Percentiles rank a stretch among this genome's conserved stretches.
Conservation (phyloP, 2,888 invertebrate species). For the Polydrusus tereticollis region DNA sequence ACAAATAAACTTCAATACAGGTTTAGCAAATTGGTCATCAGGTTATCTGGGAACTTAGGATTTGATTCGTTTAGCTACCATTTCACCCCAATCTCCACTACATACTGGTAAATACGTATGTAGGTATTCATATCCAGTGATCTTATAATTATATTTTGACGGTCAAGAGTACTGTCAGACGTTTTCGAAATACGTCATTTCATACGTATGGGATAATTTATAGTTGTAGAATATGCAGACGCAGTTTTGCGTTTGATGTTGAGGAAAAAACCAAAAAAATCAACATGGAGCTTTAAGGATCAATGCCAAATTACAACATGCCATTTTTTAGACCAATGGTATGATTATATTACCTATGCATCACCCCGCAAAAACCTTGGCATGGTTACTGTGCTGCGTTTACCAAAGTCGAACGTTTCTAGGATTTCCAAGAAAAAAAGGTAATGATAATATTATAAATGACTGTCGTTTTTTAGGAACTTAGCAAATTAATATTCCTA, state of each 20-base stretch:
- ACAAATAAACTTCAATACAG: too few relatives aligned
- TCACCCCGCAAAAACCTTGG: slow-evolving; percentile 12
- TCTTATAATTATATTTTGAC: slow-evolving; percentile 6
- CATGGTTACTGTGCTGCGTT: not conserved
- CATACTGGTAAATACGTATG: not conserved
- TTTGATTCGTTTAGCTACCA: too few relatives aligned
- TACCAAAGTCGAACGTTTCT: not conserved
- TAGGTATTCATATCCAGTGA: not conserved
- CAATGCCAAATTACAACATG: not conserved
- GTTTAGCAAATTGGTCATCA: too few relatives aligned
- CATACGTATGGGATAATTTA: not conserved
- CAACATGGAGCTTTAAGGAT: not conserved
- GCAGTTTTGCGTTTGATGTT: too few relatives aligned
- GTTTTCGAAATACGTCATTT: slow-evolving; percentile 5
- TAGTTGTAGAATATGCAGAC: not conserved
- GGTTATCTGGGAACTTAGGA: too few relatives aligned
- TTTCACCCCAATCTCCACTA: not conserved
- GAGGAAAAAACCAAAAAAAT: too few relatives aligned
- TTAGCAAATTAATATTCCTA: not conserved
- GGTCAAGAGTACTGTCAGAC: not conserved
- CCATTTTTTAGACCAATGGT: not conserved
- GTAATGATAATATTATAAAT: slow-evolving; percentile 12
- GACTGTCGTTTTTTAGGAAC: not conserved
- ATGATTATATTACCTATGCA: not conserved
- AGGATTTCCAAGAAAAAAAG: slow-evolving; percentile 13